phyloP scores from a whole-genome alignment of 2,113 vertebrate genomes.

The Hucho hucho region DNA sequence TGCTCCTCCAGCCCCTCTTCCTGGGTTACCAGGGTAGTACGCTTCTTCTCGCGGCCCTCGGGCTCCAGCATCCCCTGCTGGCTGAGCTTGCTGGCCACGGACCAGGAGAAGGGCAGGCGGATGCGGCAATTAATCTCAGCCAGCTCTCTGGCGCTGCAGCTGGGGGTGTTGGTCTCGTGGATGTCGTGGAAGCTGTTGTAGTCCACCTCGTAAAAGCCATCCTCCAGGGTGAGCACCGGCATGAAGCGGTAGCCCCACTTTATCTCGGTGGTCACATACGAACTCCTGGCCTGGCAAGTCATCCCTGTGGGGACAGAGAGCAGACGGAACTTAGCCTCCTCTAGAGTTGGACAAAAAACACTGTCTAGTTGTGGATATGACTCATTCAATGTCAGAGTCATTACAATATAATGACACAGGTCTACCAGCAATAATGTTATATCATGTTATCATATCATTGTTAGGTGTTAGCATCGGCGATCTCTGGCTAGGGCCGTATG shows the following conservation, averaged over 20 bases:
- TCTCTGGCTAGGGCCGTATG: background rate
- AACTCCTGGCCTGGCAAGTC: constrained; percentile 97
- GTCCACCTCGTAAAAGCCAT: constrained; percentile 97
- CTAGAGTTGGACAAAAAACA: too few species aligned
- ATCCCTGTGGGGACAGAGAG: constrained; percentile 77
- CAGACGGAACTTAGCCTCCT: background rate
- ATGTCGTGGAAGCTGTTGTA: constrained; percentile 98
- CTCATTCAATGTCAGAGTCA: too few species aligned
- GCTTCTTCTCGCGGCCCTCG: constrained; percentile 70
- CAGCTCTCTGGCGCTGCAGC: constrained; percentile 91
- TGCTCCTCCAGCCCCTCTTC: constrained; percentile 69
- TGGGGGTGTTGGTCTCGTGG: constrained; percentile 93
- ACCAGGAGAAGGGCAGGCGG: constrained; percentile 91
- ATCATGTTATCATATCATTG: background rate
- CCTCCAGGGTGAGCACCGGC: constrained; percentile 93
- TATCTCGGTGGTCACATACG: constrained; percentile 93
- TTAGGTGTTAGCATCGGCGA: background rate
- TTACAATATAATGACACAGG: background rate
- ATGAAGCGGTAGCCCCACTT: constrained; percentile 98
- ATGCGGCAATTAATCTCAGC: constrained; percentile 80
- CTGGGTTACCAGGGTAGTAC: constrained; percentile 34
- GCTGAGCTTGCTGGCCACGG: constrained; percentile 90
- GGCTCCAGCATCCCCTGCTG: constrained; percentile 81
- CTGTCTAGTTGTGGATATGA: too few species aligned
- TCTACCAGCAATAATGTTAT: background rate